Evolutionary conservation across 2,113 vertebrate genomes (phyloP).

Genomic region (Pterocles orientalis): DNA sequence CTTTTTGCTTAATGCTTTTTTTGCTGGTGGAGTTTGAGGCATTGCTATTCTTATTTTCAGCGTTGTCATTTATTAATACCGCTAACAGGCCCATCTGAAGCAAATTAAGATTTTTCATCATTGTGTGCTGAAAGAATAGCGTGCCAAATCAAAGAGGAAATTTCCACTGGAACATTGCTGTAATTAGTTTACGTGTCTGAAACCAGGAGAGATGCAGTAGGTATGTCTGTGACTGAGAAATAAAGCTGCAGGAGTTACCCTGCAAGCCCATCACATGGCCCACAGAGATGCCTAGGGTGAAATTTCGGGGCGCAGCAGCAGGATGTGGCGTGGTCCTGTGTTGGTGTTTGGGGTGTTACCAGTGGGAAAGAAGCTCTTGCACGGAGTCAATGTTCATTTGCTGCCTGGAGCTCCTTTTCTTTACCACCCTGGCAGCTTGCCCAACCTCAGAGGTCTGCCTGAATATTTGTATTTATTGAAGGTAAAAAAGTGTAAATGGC

Average conservation of each 20-base stretch:
- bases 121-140: background rate
- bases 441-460: background rate
- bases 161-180: background rate
- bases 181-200: background rate
- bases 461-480: background rate
- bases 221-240: fast-evolving
- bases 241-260: background rate
- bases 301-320: background rate
- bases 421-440: background rate
- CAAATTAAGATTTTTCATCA: background rate
- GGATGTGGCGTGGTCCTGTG: fast-evolving
- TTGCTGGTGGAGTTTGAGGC: background rate
- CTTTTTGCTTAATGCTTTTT: background rate
- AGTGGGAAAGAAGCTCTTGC: background rate
- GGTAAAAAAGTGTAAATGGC: background rate
- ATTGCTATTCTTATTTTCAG: background rate
- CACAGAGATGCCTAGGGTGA: fast-evolving
- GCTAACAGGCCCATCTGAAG: background rate
- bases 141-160: background rate
- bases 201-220: background rate
- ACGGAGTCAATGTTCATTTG: background rate
- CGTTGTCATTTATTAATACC: background rate
- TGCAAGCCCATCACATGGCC: background rate
- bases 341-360: background rate
- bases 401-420: background rate